Conservation (phyloP, 1,140 invertebrate species). For the Drosophila persimilis region DNA sequence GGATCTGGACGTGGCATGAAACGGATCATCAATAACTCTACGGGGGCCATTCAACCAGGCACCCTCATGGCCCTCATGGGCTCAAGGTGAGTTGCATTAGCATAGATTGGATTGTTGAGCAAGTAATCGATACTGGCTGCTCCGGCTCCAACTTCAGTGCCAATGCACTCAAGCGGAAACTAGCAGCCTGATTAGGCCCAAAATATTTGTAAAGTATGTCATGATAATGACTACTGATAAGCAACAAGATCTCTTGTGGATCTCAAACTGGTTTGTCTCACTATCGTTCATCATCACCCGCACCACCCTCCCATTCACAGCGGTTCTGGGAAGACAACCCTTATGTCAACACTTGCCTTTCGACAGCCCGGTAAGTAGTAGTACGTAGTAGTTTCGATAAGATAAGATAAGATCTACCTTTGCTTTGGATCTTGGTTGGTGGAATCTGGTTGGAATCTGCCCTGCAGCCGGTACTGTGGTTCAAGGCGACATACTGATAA, state of each 20-base stretch:
- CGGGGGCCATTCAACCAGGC: slow-evolving; percentile 91
- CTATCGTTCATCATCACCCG: neutral
- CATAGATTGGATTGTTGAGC: slow-evolving; percentile 5
- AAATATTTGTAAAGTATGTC: slow-evolving; percentile 32
- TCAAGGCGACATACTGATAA: slow-evolving; percentile 90
- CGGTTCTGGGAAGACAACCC: slow-evolving; percentile 97
- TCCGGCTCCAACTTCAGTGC: neutral
- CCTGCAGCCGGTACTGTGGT: slow-evolving; percentile 86
- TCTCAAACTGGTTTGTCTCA: neutral
- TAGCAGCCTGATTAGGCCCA: slow-evolving; percentile 9
- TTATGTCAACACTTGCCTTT: slow-evolving; percentile 94
- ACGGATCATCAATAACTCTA: slow-evolving; percentile 88
- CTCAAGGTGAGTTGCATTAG: slow-evolving; percentile 86
- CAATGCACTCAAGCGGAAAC: slow-evolving; percentile 25
- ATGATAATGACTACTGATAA: slow-evolving; percentile 3
- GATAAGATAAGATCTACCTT: slow-evolving; percentile 46
- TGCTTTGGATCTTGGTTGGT: slow-evolving; percentile 14
- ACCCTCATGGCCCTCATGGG: slow-evolving; percentile 95
- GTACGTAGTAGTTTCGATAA: slow-evolving; percentile 38
- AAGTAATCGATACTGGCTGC: slow-evolving; percentile 39
- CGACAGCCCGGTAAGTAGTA: slow-evolving; percentile 86
- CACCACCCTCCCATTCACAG: slow-evolving; percentile 83
- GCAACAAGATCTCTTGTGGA: neutral
- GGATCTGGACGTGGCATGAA: slow-evolving; percentile 84
- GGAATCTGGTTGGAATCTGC: slow-evolving; percentile 27